Conservation (phyloP, 2,113 vertebrate species). For the Mus spicilegus region DNA sequence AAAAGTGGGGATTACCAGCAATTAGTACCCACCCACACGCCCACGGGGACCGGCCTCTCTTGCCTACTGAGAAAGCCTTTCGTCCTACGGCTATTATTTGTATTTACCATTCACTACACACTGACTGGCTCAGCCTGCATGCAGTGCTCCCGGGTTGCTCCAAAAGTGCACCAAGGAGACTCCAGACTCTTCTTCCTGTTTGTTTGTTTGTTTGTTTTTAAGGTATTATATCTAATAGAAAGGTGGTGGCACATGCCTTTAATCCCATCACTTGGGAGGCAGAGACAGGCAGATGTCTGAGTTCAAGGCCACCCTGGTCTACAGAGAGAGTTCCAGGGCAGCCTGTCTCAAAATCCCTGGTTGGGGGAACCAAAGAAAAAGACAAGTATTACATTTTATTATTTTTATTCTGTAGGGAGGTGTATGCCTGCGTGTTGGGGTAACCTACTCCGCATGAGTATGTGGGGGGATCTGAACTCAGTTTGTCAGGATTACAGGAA, state of each 20-base stretch:
- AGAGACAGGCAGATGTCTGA: neutral
- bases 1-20: constrained; percentile 78
- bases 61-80: constrained; percentile 44
- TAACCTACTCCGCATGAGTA: neutral
- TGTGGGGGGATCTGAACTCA: neutral
- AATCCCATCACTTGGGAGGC: neutral
- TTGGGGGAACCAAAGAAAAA: neutral
- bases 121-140: fast-evolving
- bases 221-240: neutral
- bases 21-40: constrained; percentile 74
- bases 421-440: neutral
- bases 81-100: no score
- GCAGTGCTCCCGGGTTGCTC: neutral
- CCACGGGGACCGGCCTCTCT: constrained; percentile 41
- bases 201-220: neutral
- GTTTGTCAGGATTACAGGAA: neutral
- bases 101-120: neutral
- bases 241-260: neutral
- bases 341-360: neutral
- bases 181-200: neutral
- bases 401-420: neutral
- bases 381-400: neutral
- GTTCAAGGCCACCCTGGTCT: neutral
- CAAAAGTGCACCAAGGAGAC: neutral
- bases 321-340: neutral